Percentiles rank a stretch among this genome's conserved stretches.
Conservation (phyloP, 2,113 vertebrate genomes). For the Naja naja region DNA sequence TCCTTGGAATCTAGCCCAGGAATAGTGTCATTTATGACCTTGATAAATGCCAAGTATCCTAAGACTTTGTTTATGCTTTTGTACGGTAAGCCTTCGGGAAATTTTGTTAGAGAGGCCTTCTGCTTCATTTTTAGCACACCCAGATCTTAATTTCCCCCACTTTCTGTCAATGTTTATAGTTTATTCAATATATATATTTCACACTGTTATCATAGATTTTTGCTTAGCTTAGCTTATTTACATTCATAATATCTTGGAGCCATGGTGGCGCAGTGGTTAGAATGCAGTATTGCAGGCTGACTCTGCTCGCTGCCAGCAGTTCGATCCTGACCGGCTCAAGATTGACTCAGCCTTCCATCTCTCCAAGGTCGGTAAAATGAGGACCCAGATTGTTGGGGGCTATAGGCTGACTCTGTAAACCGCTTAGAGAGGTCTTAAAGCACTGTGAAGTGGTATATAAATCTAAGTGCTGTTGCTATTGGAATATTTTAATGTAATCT, state of each 20-base stretch:
- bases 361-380: not conserved
- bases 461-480: not conserved
- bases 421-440: not conserved
- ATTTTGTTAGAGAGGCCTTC: not conserved
- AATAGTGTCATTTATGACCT: not conserved
- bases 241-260: not conserved
- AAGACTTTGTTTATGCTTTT: not conserved
- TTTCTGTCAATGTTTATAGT: not conserved
- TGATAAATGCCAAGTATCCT: not conserved
- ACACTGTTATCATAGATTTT: not conserved
- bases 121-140: not conserved
- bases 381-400: not conserved
- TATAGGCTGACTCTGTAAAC: not conserved
- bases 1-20: not conserved
- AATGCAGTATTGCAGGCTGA: not conserved
- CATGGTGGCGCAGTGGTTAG: not conserved
- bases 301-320: not conserved
- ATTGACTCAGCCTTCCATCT: not conserved
- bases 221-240: not conserved
- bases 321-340: not conserved
- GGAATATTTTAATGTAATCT: not conserved
- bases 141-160: not conserved
- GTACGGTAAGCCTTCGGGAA: not conserved
- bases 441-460: not conserved
- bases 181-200: not conserved